Base-by-base conservation (phyloP, 2,113 vertebrate species). In the Pangasianodon hypophthalmus region DNA sequence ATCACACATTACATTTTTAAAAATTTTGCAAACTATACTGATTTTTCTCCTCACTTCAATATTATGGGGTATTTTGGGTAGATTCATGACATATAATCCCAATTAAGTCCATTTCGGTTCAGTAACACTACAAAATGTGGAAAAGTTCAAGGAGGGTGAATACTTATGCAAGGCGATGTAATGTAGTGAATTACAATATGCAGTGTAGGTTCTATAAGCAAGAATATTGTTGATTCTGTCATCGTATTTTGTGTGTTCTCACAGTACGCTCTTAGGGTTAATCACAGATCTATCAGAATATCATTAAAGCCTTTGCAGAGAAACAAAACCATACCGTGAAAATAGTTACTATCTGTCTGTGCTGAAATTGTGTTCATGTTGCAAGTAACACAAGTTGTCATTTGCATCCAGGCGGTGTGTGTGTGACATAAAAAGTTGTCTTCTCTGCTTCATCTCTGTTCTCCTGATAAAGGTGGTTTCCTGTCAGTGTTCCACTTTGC, bases 391-490 rank as follows among this genome's bases (percentile, higher is more conserved):
- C n/a, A 60, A 48, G 46, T 52, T 91, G 44, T 84, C 41, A 84
- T 88, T 85, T 86, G 46, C 87, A 81, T 64, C 88, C 26, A 84
- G 41, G 26, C 56, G 4, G 81, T 24, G 82, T 32, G 52, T 41
- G 54, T 83, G 81, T 41, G 41, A 46, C 21, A 80, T 16, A n/a
- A 80, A 80, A 50, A n/a, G 41, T 56, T 37, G 41, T 85, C 80
- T 88, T 94, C 88, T 87, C 32, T 88, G 92, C 84, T 88, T 93
- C 91, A 91, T 81, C 88, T 92, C 64, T 88, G 92, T 91, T 93
- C 91, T 92, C 93, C 88, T 92, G 94, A 95, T 95, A 94, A 95
- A 95, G 91, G 92, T 95, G 94, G 95, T 94, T 95, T 96, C 95
- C 95, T 96, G 94, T 92, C 91, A 90, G 89, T 94, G 93, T 92